Base-by-base conservation (phyloP, 2,113 vertebrate genomes). In the Aviceda subcristata region DNA sequence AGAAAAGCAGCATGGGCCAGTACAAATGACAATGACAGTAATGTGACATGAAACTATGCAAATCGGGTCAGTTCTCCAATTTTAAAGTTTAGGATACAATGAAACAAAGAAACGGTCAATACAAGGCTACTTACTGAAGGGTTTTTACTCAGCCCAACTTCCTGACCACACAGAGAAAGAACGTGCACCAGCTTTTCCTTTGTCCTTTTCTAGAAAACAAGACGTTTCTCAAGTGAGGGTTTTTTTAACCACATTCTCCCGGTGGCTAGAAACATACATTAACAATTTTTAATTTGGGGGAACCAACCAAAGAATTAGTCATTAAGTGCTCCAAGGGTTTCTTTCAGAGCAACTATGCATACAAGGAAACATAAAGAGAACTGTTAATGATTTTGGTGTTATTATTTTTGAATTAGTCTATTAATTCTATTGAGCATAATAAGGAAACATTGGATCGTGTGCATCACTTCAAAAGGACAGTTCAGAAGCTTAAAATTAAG, bases 101-200 rank as follows among this genome's bases (percentile, higher is more conserved):
- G 41, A 81, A 34, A 76, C 38, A 94, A 81, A 89, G 27, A 92
- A 71, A 51, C 34, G 32, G 64, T 63, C 46, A 69, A 82, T 30
- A 20, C 1, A 59, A 51, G 7, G n/a, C 73, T 79, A 97, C 99
- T 99, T 98, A 99, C 99, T 32, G 99, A 99, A 63, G 99, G 99
- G 84, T 99, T 99, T 98, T 99, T 99, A 95, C 99, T 99, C 89
- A 99, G 98, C 87, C 99, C 99, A 53, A 99, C 99, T 98, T 99
- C 99, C 97, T 99, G 99, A 95, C 99, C 99, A 90, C 99, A 99
- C 4, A 99, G 98, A 83, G 99, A 99, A 89, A 99, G 98, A 69
- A 99, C 99, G 4, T 99, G 99, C 60, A 99, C 99, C 97, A 99
- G 97, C 97, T 99, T 99, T 96, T 99, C 99, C 96, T 99, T 99